Conservation (phyloP, 2,797 vertebrate species). For the Balearica regulorum region DNA sequence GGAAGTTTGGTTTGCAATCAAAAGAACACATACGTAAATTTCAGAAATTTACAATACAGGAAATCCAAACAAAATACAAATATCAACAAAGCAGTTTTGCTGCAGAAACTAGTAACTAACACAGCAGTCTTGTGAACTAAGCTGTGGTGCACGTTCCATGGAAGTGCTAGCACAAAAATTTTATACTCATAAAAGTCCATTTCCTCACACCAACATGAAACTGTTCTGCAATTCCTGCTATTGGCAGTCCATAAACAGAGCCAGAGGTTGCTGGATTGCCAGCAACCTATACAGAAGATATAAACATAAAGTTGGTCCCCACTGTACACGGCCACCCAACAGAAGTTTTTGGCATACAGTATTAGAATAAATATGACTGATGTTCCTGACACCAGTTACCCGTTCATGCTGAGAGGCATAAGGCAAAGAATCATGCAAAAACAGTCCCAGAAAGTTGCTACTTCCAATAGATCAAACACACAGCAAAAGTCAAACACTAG, state of each 20-base stretch:
- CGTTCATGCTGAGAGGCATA: not conserved
- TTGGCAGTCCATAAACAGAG: not conserved
- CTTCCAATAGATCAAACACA: not conserved
- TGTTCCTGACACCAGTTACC: not conserved
- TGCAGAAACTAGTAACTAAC: not conserved
- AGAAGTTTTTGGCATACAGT: not conserved
- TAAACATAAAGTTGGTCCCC: no score
- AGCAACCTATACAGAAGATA: not conserved
- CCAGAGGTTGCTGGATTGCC: not conserved
- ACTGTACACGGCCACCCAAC: not conserved
- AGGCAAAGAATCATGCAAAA: not conserved
- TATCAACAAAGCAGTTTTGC: not conserved
- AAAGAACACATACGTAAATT: not conserved
- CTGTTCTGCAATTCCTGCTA: not conserved
- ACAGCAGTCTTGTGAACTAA: not conserved
- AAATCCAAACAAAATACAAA: not conserved
- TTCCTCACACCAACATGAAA: not conserved
- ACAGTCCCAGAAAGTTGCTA: not conserved
- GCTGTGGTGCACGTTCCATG: accelerated
- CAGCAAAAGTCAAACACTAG: not conserved
- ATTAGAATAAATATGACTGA: not conserved
- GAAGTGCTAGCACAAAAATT: not conserved
- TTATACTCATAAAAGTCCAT: not conserved
- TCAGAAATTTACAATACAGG: not conserved
- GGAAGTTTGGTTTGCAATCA: not conserved